These are phyloP conservation scores for Botrylloides violaceus DNA, from an alignment of 23 tunicate genomes.

Conservation along the genomic window DNA sequence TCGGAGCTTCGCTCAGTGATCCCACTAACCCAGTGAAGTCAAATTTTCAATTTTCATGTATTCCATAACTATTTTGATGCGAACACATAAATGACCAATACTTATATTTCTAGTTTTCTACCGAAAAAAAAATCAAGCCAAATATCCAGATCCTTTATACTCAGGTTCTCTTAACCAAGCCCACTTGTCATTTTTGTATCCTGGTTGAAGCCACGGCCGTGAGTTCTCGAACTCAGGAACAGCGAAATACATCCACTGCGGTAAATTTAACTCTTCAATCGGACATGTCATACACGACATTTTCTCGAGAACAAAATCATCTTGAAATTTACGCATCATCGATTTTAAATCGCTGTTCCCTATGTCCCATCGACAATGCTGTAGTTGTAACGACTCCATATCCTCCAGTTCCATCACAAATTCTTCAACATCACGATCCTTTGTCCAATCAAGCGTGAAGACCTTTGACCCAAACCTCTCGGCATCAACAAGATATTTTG, in stretches of 20 bases:
- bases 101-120: too few species aligned
- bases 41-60: too few species aligned
- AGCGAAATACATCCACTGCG: not conserved
- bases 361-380: slow-evolving; percentile 20
- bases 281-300: not conserved
- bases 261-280: not conserved
- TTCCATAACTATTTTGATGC: too few species aligned
- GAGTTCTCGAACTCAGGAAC: not conserved
- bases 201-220: not conserved
- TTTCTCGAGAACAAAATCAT: not conserved
- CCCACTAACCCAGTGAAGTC: too few species aligned
- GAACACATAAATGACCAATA: too few species aligned
- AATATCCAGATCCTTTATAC: not conserved
- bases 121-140: too few species aligned
- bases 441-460: slow-evolving; percentile 1
- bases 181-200: not conserved
- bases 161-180: not conserved
- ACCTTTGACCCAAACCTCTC: not conserved
- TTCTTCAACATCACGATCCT: slow-evolving; percentile 6
- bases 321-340: slow-evolving; percentile 9
- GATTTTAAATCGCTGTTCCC: slow-evolving; percentile 21
- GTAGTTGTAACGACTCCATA: slow-evolving; percentile 14
- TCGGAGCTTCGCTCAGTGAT: too few species aligned
- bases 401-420: slow-evolving; percentile 29
- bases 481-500: slow-evolving; percentile 6